Conservation (phyloP, 2,888 invertebrate species). For the Nomada lathburiana region DNA sequence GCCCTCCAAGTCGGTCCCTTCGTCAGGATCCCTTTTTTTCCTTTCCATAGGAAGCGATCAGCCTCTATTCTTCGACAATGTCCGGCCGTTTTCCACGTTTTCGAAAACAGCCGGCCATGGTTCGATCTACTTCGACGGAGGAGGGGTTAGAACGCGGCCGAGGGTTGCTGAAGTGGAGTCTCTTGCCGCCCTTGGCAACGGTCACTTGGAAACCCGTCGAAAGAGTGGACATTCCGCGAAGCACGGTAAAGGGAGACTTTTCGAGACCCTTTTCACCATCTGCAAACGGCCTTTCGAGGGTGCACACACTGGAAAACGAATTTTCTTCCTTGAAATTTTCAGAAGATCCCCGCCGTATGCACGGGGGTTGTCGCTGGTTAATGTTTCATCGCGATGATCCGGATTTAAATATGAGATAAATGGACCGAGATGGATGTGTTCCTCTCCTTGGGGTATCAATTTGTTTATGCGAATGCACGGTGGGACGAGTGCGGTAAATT, state of each 20-base stretch:
- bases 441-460: neutral
- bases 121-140: slow-evolving; percentile 43
- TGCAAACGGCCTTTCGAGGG: slow-evolving; percentile 41
- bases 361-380: slow-evolving; percentile 18
- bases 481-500: neutral
- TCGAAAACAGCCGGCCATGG: slow-evolving; percentile 50
- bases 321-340: slow-evolving; percentile 52
- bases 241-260: slow-evolving; percentile 14
- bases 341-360: neutral
- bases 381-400: slow-evolving; percentile 41
- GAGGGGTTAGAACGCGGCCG: slow-evolving; percentile 44
- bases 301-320: slow-evolving; percentile 42
- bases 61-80: slow-evolving; percentile 52
- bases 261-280: slow-evolving; percentile 48
- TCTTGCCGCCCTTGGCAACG: slow-evolving; percentile 66
- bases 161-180: slow-evolving; percentile 58
- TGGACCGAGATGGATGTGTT: neutral
- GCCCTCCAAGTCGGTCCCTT: slow-evolving; percentile 30
- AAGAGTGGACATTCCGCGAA: slow-evolving; percentile 61
- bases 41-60: slow-evolving; percentile 43
- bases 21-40: slow-evolving; percentile 30
- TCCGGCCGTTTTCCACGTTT: slow-evolving; percentile 52
- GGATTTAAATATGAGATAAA: slow-evolving; percentile 26
- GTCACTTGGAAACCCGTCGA: slow-evolving; percentile 68
- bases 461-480: too few species aligned